Evolutionary conservation across 2,888 invertebrate species (phyloP), one percentile per base, ranked within the genome.

Genomic region (Glyphotaelius pellucidus): DNA sequence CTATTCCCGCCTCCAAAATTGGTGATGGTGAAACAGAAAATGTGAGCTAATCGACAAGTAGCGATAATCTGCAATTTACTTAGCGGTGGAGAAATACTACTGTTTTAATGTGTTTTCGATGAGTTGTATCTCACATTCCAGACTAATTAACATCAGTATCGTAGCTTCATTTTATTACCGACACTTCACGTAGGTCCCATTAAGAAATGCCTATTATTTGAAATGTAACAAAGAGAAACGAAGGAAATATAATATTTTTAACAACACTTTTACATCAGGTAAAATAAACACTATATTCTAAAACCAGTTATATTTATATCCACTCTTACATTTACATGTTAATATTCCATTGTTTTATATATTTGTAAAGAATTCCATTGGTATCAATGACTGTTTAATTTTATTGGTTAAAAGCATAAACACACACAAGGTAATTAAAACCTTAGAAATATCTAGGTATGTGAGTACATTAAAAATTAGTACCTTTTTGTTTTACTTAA

Each of bases 181-280:
- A 31, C 81, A 81, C 32, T 81, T 81, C 15, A 32, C 32, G 32
- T 32, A 81, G 32, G 67, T n/a, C 25, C 86, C 30, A 42, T 86
- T 86, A 42, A 52, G 19, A 31, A 86, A 86, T 86, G 42, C n/a
- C 52, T 52, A 52, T 86, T n/a, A n/a, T n/a, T 38, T n/a, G 30
- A 38, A 42, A 25, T 14, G 30, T 0, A 86, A 86, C 42, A 30
- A 86, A 81, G 32, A 14, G 15, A 32, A 81, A 15, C 32, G 31
- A 81, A 25, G 25, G 52, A n/a, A 67, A 81, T 32, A 86, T 31
- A 86, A 86, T 52, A 47, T 85, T 85, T 38, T 52, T 42, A 86
- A 38, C 30, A 7, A n/a, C 84, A 2, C 25, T 84, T 25, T 84
- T 84, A 84, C 35, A 19, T n/a, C 67, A n/a, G 1, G 1, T 67